Evolutionary conservation across 2,113 vertebrate genomes (phyloP), one percentile per base, ranked within the genome.

Genomic region (Sceloporus undulatus): DNA sequence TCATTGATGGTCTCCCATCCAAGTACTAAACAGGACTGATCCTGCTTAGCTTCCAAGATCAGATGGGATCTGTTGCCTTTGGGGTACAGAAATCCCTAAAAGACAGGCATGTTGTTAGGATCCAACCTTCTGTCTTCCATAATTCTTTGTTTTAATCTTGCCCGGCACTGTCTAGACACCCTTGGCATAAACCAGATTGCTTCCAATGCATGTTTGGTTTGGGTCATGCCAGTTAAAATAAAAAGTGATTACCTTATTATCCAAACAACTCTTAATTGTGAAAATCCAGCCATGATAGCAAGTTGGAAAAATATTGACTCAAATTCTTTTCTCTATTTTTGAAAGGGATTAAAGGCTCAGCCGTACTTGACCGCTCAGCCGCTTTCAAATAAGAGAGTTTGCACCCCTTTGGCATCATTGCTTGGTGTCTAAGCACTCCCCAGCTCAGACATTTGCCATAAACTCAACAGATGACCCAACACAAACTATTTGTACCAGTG

Each of bases 221-320:
- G 80, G 59, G 73, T 7, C 73, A 56, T 21, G 80, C 87, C 87
- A 88, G 73, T 29, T 38, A 84, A 83, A 88, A 83, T 54, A 78
- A 29, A 62, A 68, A 54, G 48, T 14, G 59, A 68, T 88, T 88
- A 70, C 40, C 87, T 88, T 83, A 54, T 76, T 88, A 56, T 83
- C 73, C 87, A 88, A 88, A 88, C 80, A 88, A 29, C 42, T 48
- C 81, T 56, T 70, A 83, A 88, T 70, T 56, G 62, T 68, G 8
- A 23, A 77, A 83, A 77, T 29, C n/a, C 87, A 70, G 42, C 9
- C 4, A n/a, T 40, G 59, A 56, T 29, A 66, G 38, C 29, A 38
- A 54, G 59, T 2, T 40, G 52, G 56, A 5, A 77, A 88, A 83
- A 77, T 70, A 77, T 77, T 77, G 81, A 77, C 87, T 83, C 18